Percentiles rank a stretch among this genome's conserved stretches.
phyloP scores from a whole-genome alignment of 2,888 invertebrate species.

The Diachrysia chrysitis region DNA sequence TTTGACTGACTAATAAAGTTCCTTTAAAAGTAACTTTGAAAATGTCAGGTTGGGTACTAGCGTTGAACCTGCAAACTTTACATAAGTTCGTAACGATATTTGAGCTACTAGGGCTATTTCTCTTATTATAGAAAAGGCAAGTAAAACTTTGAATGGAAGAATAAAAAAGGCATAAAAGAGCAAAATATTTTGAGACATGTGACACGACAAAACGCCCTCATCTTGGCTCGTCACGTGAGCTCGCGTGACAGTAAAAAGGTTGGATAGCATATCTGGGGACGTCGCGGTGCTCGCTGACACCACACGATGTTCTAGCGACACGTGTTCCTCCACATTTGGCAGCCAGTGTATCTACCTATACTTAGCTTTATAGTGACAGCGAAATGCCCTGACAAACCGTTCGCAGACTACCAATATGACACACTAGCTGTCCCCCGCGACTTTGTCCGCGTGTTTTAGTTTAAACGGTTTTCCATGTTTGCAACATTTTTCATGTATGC shows the following conservation, averaged over 20 bases:
- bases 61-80: no score
- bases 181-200: not conserved
- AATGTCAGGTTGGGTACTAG: no score
- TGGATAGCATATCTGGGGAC: not conserved
- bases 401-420: not conserved
- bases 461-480: no score
- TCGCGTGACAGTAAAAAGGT: not conserved
- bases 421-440: no score
- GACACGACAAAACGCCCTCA: not conserved
- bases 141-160: not conserved
- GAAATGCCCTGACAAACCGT: not conserved
- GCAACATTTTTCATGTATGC: no score
- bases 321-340: conserved; percentile 2
- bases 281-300: conserved; percentile 1
- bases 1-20: no score
- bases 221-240: not conserved
- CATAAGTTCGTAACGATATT: no score
- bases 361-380: conserved; percentile 6
- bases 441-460: no score
- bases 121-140: not conserved
- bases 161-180: not conserved
- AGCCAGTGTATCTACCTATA: not conserved
- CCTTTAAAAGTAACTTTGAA: no score
- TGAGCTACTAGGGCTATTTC: no score
- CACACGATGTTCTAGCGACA: not conserved